A percentile compares a stretch with the other conserved stretches of the same genome.
phyloP scores from a whole-genome alignment of 1,140 invertebrate genomes.

The Stenopsyche tienmushanensis region DNA sequence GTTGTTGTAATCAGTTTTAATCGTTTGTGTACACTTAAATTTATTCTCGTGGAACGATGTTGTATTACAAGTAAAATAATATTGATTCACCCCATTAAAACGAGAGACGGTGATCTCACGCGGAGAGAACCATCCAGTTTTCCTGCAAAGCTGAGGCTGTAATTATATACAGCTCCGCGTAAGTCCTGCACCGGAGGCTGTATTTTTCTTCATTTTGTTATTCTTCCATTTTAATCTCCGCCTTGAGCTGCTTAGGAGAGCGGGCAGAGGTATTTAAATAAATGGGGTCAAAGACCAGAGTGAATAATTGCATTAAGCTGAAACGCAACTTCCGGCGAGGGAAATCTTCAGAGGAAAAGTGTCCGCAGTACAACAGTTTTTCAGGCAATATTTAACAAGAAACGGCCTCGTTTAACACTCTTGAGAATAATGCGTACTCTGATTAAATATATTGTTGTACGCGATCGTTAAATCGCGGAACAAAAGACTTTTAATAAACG shows the following conservation, averaged over 20 bases:
- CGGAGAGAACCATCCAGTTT: too few relatives aligned
- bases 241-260: conserved; percentile 11
- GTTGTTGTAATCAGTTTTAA: too few relatives aligned
- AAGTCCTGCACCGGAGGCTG: conserved; percentile 2
- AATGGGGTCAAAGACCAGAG: neutral
- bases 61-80: too few relatives aligned
- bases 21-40: too few relatives aligned
- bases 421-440: neutral
- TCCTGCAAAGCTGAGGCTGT: too few relatives aligned
- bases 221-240: conserved; percentile 20
- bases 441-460: neutral
- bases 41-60: too few relatives aligned
- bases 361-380: neutral
- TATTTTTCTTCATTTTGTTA: conserved; percentile 21
- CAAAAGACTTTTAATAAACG: too few relatives aligned
- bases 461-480: too few relatives aligned
- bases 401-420: neutral
- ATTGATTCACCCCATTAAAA: too few relatives aligned
- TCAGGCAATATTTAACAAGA: neutral
- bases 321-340: neutral
- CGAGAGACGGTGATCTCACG: too few relatives aligned
- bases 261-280: conserved; percentile 2
- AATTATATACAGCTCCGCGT: neutral
- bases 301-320: conserved; percentile 13
- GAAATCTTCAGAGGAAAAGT: neutral